Percentiles rank a stretch among this genome's conserved stretches.
Conservation (phyloP, 1,140 invertebrate genomes). For the Plodia interpunctella region DNA sequence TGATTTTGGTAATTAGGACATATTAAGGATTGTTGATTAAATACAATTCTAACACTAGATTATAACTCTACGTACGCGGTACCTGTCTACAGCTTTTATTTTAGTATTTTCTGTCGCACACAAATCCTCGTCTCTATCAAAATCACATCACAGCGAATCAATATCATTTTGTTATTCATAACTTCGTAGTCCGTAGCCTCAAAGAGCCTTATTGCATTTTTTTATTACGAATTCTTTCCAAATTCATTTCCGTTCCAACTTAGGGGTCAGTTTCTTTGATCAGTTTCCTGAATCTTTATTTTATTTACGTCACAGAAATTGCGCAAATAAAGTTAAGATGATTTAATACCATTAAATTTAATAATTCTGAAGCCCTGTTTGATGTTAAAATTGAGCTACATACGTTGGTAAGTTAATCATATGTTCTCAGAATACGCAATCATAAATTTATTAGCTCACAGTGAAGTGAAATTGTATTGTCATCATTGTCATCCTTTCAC, state of each 20-base stretch:
- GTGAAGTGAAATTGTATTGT: background rate
- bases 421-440: too few relatives aligned
- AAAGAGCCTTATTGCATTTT: constrained; percentile 7
- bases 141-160: constrained; percentile 9
- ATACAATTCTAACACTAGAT: too few relatives aligned
- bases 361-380: too few relatives aligned
- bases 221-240: constrained; percentile 3
- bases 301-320: too few relatives aligned
- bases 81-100: background rate
- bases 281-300: background rate
- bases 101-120: background rate
- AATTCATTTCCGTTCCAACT: background rate
- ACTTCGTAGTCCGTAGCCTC: background rate
- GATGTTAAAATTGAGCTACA: background rate
- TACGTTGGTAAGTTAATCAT: too few relatives aligned
- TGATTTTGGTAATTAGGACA: too few relatives aligned
- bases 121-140: constrained; percentile 1
- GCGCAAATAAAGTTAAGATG: background rate
- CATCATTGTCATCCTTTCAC: background rate
- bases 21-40: too few relatives aligned
- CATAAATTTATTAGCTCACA: too few relatives aligned
- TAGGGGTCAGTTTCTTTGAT: background rate
- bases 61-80: too few relatives aligned
- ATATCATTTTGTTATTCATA: constrained; percentile 8
- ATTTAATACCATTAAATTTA: background rate